Base-by-base conservation (phyloP, 2,888 invertebrate species). In the Hemaris fuciformis region DNA sequence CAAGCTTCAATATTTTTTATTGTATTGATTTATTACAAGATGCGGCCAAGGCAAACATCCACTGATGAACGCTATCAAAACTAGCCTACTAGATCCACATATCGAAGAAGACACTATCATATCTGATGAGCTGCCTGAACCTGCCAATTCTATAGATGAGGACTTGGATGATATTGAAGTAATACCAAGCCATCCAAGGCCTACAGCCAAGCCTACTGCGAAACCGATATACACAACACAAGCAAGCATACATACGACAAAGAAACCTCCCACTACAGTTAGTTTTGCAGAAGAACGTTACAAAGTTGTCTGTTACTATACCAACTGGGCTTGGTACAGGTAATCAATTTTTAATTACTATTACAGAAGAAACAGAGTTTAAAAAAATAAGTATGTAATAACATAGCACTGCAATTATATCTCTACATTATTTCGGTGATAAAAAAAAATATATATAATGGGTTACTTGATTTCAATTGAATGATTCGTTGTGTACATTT, bases 271-370 rank as follows among this genome's bases (percentile, higher is more conserved):
- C 5, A 73, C 77, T 13, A 68, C 80, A 25, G 63, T 70, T 22
- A 74, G 68, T 60, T 72, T 80, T 7, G 48, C 56, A 46, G 61
- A 87, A 65, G 88, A 89, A 67, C 79, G 81, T 62, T 97, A 94
- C 76, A 98, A 97, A 90, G 95, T 98, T 0, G 95, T 98, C 3
- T 98, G 98, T 76, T 98, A 98, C 80, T 98, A 97, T 82, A 98
- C 98, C 0, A 98, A 98, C 79, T 98, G 98, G 98, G 97, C 98
- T 25, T 98, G 97, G 97, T 98, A 98, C 85, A 93, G 93, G 93
- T 93, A 83, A 53, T 18, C 15, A 31, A 25, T 15, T 15, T 15
- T 38, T 8, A 13, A 38, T 38, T n/a, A 3, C 5, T n/a, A n/a
- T 0, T 38, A 8, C 1, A 13, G 3, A 2, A 38, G 0, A 4